A percentile compares a stretch with the other conserved stretches of the same genome.
phyloP scores from a whole-genome alignment of 2,888 invertebrate genomes.

The Julus scanicus region DNA sequence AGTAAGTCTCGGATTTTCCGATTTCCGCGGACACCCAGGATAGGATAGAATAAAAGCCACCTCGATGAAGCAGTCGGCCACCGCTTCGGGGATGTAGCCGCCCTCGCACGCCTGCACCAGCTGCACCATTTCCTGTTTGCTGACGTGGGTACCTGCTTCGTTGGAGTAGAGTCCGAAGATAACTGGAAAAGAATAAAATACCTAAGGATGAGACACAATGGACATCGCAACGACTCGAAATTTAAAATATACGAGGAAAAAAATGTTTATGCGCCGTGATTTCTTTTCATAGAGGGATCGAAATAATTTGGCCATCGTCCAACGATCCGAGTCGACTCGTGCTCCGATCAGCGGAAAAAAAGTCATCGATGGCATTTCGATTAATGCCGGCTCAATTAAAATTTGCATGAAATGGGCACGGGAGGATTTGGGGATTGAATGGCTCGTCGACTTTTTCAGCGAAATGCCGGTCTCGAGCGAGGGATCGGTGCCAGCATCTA shows the following conservation, averaged over 20 bases:
- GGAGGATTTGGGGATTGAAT: background rate
- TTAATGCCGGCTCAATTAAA: background rate
- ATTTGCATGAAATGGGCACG: conserved; percentile 1
- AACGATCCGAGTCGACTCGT: too few relatives aligned
- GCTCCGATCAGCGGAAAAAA: background rate
- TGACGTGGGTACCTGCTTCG: conserved; percentile 79
- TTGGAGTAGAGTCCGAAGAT: conserved; percentile 87
- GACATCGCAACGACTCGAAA: too few relatives aligned
- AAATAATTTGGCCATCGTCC: too few relatives aligned
- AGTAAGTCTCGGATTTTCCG: too few relatives aligned
- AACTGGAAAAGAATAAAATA: conserved; percentile 71
- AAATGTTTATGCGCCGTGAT: too few relatives aligned
- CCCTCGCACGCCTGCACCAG: conserved; percentile 69
- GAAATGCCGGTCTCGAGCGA: too few relatives aligned
- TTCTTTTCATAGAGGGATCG: too few relatives aligned
- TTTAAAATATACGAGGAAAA: too few relatives aligned
- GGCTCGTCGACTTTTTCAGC: background rate
- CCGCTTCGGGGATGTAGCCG: conserved; percentile 67
- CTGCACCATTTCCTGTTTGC: conserved; percentile 78
- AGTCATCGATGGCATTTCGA: background rate
- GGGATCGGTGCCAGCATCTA: too few relatives aligned
- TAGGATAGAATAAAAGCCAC: conserved; percentile 62
- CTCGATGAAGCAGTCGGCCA: conserved; percentile 68
- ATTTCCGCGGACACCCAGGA: background rate
- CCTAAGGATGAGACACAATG: too few relatives aligned